phyloP scores from a whole-genome alignment of 2,888 invertebrate species.

The Rhorus exstirpatorius region DNA sequence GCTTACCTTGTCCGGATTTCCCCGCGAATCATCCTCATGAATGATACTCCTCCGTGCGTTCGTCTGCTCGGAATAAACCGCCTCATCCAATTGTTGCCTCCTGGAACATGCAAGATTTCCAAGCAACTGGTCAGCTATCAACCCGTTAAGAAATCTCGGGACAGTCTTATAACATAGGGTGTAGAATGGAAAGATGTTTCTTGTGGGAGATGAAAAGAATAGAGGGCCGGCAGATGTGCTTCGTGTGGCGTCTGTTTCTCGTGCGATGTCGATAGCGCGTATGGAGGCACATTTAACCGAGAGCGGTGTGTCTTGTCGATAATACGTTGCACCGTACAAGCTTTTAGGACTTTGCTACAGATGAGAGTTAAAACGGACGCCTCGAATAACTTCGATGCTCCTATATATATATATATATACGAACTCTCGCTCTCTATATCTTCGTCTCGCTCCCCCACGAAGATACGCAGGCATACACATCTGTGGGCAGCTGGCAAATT shows the following conservation, averaged over 20 bases:
- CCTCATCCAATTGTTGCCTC: conserved; percentile 84
- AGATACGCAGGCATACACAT: conserved; percentile 70
- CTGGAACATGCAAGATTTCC: conserved; percentile 59
- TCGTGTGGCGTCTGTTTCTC: not conserved
- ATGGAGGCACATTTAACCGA: too few species aligned
- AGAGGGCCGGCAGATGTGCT: conserved; percentile 25
- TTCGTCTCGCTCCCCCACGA: conserved; percentile 75
- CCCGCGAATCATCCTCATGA: conserved; percentile 76
- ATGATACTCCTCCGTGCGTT: conserved; percentile 77
- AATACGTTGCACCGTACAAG: not conserved
- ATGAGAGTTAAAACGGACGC: conserved; percentile 9
- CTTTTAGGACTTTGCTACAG: not conserved
- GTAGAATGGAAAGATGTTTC: not conserved
- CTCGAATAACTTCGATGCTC: conserved; percentile 55
- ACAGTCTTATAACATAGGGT: not conserved
- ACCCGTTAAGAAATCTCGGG: not conserved
- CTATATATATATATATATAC: too few species aligned
- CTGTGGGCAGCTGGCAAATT: conserved; percentile 77
- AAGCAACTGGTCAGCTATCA: not conserved
- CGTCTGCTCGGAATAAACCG: conserved; percentile 82
- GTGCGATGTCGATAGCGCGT: not conserved
- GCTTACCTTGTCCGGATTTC: conserved; percentile 82
- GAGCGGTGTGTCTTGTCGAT: conserved; percentile 20
- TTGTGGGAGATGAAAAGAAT: conserved; percentile 2
- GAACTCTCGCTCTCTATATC: conserved; percentile 1